Evolutionary conservation across 2,797 vertebrate species (phyloP).

Genomic region (Staurois parvus): DNA sequence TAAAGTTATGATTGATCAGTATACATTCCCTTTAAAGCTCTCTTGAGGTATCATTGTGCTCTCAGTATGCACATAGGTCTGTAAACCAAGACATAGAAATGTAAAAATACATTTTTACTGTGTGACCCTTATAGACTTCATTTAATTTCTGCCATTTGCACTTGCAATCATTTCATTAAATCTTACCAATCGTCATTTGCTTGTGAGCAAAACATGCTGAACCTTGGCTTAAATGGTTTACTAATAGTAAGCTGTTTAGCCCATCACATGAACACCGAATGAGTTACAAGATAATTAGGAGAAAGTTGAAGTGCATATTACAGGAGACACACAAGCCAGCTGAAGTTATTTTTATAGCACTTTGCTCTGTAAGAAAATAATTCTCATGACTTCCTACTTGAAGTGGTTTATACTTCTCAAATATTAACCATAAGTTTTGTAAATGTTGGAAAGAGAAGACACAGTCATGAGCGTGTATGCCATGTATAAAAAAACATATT

Average conservation of each 20-base stretch:
- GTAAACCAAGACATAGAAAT: no score
- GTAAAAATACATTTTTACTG: no score
- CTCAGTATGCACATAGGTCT: no score
- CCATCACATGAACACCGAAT: background rate
- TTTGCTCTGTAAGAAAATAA: background rate
- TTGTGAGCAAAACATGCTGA: background rate
- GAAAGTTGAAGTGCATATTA: background rate
- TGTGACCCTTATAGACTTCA: no score
- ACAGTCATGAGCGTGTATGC: background rate
- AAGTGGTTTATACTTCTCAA: background rate
- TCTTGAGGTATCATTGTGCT: no score
- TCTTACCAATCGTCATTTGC: no score
- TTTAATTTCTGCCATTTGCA: no score
- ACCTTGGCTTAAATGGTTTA: background rate
- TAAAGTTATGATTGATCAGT: no score
- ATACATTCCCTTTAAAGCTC: no score
- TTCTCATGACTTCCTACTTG: background rate
- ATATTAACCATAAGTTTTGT: background rate
- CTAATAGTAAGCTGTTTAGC: no score
- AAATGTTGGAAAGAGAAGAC: background rate
- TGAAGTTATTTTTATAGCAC: background rate
- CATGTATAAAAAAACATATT: background rate
- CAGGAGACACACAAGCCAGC: background rate
- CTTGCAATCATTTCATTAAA: no score
- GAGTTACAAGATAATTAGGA: background rate